These are phyloP conservation scores for Drosophila paramelanica DNA, from an alignment of 2,888 invertebrate genomes.

Conservation along the genomic window DNA sequence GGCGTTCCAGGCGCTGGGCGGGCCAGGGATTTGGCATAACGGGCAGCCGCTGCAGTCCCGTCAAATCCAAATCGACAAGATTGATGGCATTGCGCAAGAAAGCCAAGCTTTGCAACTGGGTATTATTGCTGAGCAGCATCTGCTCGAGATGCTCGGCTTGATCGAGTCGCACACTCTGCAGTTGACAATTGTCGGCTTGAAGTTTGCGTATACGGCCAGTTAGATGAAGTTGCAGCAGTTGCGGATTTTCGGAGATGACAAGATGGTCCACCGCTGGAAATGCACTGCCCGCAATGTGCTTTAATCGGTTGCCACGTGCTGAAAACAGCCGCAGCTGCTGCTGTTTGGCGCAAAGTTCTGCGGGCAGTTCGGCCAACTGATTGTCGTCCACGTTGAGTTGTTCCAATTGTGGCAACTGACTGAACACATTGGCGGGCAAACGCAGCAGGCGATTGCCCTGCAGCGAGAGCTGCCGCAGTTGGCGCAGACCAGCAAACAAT, in stretches of 20 bases:
- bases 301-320: constrained; percentile 44
- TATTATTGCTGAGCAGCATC: constrained; percentile 44
- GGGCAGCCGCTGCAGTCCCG: constrained; percentile 47
- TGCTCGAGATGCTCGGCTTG: constrained; percentile 39
- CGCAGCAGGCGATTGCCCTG: constrained; percentile 40
- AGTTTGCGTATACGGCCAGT: constrained; percentile 32
- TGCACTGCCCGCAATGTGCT: constrained; percentile 29
- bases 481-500: constrained; percentile 26
- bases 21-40: constrained; percentile 45
- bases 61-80: constrained; percentile 53
- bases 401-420: constrained; percentile 17
- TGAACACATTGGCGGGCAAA: constrained; percentile 29
- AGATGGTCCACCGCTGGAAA: constrained; percentile 36
- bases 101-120: constrained; percentile 37
- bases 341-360: constrained; percentile 33
- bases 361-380: constrained; percentile 38
- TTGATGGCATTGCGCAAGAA: constrained; percentile 47
- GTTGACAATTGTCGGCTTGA: constrained; percentile 49
- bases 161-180: constrained; percentile 35
- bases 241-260: constrained; percentile 40
- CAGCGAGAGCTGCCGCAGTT: constrained; percentile 32
- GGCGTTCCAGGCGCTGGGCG: constrained; percentile 39
- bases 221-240: constrained; percentile 33
- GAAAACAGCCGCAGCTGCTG: constrained; percentile 39
- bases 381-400: constrained; percentile 51